Evolutionary conservation across 1,140 invertebrate species (phyloP), one percentile per base, ranked within the genome.

Genomic region (Drusus annulatus): DNA sequence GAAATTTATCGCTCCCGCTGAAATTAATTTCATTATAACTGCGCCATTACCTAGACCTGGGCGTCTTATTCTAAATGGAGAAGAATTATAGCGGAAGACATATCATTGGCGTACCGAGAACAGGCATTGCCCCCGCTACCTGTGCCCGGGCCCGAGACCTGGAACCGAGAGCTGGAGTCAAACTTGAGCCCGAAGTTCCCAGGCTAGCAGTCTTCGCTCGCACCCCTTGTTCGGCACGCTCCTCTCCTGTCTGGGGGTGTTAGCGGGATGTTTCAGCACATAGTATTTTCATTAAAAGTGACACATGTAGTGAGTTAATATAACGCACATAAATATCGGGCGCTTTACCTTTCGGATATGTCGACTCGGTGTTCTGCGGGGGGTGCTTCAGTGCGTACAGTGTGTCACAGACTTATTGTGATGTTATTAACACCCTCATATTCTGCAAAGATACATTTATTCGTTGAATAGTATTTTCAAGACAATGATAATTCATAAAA

Each of bases 271-370:
- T 78, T 82, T 80, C 81, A 78, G 78, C 81, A 78, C 81, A 83
- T 83, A 83, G 81, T 83, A 83, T 83, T 83, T 83, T 83, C 81
- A 83, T 83, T 83, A 83, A 80, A 83, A 79, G 81, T 80, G 81
- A 83, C 81, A 83, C 81, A 83, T 65, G 76, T 80, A 83, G 81
- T 83, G 81, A 83, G 81, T 83, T 83, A 83, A 83, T 83, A 83
- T 83, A 83, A 83, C 79, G 81, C 81, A 83, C 81, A 83, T 83
- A 83, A 83, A 83, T 83, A 83, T 83, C 78, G 56, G 71, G 54
- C 71, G 54, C 58, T 74, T 79, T 79, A 79, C 71, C 68, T 79
- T 56, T 73, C 63, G 31, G 76, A 62, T 78, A 16, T 54, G 60
- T 68, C 50, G 62, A 65, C 17, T 45, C 54, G 16, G 56, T 58